phyloP scores from a whole-genome alignment of 2,113 vertebrate species.

The Cyanoliseus patagonus region DNA sequence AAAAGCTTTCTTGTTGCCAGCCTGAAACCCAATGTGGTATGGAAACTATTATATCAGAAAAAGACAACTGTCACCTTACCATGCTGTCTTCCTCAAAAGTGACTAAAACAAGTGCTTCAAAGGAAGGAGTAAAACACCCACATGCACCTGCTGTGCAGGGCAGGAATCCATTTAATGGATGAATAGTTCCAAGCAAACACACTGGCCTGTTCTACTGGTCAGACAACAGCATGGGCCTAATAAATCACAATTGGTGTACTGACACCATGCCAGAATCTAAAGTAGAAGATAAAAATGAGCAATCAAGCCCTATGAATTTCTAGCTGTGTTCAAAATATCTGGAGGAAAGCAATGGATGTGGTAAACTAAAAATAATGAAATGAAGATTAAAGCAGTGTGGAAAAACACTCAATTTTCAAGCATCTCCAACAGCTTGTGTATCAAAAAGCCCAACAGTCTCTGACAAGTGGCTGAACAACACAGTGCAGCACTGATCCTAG shows the following conservation, averaged over 20 bases:
- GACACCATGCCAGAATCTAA: not conserved
- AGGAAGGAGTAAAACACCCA: not conserved
- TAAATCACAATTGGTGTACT: not conserved
- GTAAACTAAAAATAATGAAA: not conserved
- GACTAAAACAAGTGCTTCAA: not conserved
- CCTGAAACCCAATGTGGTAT: not conserved
- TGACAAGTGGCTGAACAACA: not conserved
- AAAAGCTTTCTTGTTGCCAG: not conserved
- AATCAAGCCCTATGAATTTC: not conserved
- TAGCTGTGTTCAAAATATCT: not conserved
- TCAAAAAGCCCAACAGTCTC: not conserved
- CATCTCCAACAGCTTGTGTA: not conserved
- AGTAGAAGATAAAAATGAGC: conserved; percentile 23
- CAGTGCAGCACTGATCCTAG: not conserved
- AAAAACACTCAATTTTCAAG: not conserved
- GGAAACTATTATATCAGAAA: not conserved
- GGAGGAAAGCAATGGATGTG: not conserved
- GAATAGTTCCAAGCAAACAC: not conserved
- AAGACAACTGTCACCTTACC: not conserved
- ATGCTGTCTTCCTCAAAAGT: not conserved
- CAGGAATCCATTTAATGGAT: not conserved
- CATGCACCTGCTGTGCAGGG: not conserved
- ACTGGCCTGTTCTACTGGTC: not conserved
- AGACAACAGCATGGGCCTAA: not conserved
- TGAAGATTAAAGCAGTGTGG: not conserved